Percentiles rank a stretch among this genome's conserved stretches.
These are phyloP conservation scores for Sebastes goodei DNA, from an alignment of 2,797 vertebrate species.

Conservation along the genomic window DNA sequence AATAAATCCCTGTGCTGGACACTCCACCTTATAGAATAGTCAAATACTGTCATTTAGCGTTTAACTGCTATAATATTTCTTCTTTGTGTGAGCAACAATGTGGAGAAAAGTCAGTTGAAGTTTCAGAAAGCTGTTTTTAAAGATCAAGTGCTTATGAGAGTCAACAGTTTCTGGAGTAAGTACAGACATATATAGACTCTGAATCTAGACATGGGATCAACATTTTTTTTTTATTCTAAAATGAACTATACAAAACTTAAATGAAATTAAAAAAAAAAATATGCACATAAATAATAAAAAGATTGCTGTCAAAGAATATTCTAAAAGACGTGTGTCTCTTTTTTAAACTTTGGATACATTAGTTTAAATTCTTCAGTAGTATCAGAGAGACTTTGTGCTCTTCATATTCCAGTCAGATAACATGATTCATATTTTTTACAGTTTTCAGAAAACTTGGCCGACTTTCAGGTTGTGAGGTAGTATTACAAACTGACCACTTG, in stretches of 20 bases:
- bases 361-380: not conserved
- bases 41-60: not conserved
- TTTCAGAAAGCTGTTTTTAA: not conserved
- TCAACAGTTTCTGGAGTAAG: not conserved
- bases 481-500: not conserved
- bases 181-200: not conserved
- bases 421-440: not conserved
- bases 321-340: not conserved
- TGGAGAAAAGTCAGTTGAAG: not conserved
- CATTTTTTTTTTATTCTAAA: constrained; percentile 13
- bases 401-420: constrained; percentile 12
- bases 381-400: not conserved
- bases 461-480: constrained; percentile 8
- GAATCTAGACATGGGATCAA: not conserved
- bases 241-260: constrained; percentile 13
- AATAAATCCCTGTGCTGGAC: not conserved
- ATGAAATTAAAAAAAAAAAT: not conserved
- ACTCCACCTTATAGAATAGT: not conserved
- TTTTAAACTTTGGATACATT: constrained; percentile 11
- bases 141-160: not conserved
- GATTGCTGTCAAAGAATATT: constrained; percentile 4
- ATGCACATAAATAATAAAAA: not conserved
- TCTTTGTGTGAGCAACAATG: not conserved
- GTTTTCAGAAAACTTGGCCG: not conserved
- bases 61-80: not conserved